Conservation (phyloP, 2,888 invertebrate genomes). For the Ormyrus nitidulus region DNA sequence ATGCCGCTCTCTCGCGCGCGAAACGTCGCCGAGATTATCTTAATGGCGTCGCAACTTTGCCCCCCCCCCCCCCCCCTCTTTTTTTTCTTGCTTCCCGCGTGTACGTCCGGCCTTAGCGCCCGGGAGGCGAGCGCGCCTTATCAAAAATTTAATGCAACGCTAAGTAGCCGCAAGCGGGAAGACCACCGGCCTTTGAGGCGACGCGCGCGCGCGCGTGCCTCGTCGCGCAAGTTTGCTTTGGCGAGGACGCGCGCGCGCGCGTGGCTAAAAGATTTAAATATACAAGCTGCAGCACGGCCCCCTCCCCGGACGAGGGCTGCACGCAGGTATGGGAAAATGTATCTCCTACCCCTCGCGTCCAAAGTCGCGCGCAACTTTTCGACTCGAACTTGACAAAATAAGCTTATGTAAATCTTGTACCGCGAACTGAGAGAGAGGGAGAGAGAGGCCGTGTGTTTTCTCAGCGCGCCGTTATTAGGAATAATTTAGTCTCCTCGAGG, state of each 20-base stretch:
- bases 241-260: not conserved
- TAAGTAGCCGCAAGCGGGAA: slow-evolving; percentile 51
- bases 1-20: slow-evolving; percentile 20
- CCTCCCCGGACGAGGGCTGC: not conserved
- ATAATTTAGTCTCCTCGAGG: not conserved
- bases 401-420: too few relatives aligned
- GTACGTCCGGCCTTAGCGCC: slow-evolving; percentile 14
- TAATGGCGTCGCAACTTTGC: slow-evolving; percentile 65
- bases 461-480: not conserved
- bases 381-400: too few relatives aligned
- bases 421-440: too few relatives aligned
- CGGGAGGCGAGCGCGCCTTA: not conserved
- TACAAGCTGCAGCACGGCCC: too few relatives aligned
- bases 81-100: not conserved
- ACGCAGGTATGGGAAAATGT: not conserved
- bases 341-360: too few relatives aligned
- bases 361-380: too few relatives aligned
- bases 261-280: slow-evolving; percentile 12
- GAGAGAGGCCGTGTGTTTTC: not conserved
- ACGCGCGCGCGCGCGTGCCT: not conserved
- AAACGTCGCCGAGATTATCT: slow-evolving; percentile 61
- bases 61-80: not conserved
- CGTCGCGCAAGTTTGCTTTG: not conserved
- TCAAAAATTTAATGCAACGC: slow-evolving; percentile 60
- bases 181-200: slow-evolving; percentile 16